Percentiles rank a stretch among this genome's conserved stretches.
These are phyloP conservation scores for Tychaedon coryphoeus DNA, from an alignment of 2,113 vertebrate genomes.

Conservation along the genomic window DNA sequence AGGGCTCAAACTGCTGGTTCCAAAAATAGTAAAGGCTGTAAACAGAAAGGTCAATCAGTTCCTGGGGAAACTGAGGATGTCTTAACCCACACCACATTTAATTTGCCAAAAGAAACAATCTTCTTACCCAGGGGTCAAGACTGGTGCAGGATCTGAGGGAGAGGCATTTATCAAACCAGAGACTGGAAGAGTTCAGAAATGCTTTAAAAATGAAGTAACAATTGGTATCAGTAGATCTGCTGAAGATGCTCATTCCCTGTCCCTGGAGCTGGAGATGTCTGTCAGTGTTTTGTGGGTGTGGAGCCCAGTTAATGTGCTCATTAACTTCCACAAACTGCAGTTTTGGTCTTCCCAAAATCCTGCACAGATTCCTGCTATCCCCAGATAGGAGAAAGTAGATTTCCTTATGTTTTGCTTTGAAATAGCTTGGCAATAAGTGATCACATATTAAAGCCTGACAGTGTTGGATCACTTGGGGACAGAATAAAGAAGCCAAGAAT, in stretches of 20 bases:
- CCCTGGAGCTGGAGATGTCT: neutral
- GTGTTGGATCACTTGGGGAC: neutral
- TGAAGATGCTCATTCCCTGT: neutral
- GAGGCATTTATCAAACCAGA: neutral
- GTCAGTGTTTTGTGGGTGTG: neutral
- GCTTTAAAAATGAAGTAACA: neutral
- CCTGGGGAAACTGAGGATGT: neutral
- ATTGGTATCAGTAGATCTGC: neutral
- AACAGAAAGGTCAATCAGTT: neutral
- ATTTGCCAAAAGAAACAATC: neutral
- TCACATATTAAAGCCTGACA: neutral
- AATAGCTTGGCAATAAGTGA: neutral
- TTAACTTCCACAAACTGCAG: neutral
- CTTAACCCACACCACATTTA: neutral
- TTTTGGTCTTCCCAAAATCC: neutral
- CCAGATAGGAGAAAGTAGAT: accelerated
- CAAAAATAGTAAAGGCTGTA: neutral
- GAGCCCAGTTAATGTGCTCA: neutral
- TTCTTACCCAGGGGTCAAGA: neutral
- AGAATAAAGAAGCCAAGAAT: neutral
- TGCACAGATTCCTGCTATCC: neutral
- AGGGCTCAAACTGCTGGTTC: neutral
- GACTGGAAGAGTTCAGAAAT: neutral
- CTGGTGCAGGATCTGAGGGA: neutral
- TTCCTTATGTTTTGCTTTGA: neutral